These are phyloP conservation scores for Scomberomorus guttatus DNA, from an alignment of 2,797 vertebrate species.

Conservation along the genomic window DNA sequence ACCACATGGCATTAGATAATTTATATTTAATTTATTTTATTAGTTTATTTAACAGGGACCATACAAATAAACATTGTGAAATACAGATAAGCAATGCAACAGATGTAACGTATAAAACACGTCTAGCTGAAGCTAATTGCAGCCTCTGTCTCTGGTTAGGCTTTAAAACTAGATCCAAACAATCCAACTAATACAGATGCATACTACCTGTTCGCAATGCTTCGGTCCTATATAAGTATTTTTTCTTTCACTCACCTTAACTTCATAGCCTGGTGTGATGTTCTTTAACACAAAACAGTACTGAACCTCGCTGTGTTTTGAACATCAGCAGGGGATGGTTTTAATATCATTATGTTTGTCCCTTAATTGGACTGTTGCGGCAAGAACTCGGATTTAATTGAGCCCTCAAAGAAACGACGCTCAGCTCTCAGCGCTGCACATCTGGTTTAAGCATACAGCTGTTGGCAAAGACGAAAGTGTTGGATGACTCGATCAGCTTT, in stretches of 20 bases:
- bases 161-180: not conserved
- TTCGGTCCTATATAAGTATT: not conserved
- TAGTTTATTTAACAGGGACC: not conserved
- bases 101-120: no score
- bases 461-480: conserved; percentile 77
- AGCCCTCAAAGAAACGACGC: conserved; percentile 72
- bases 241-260: conserved; percentile 18
- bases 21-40: not conserved
- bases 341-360: conserved; percentile 75
- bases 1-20: not conserved
- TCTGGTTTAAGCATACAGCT: conserved; percentile 76
- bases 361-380: conserved; percentile 79
- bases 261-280: not conserved
- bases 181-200: not conserved
- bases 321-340: conserved; percentile 62
- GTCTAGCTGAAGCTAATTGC: no score
- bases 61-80: not conserved
- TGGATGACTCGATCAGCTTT: conserved; percentile 59
- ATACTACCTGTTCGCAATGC: not conserved
- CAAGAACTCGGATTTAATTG: conserved; percentile 74
- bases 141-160: no score
- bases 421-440: conserved; percentile 73
- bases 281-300: conserved; percentile 17
- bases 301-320: conserved; percentile 28
- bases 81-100: not conserved